phyloP scores from a whole-genome alignment of 2,113 vertebrate genomes.

The Cyanoderma ruficeps region DNA sequence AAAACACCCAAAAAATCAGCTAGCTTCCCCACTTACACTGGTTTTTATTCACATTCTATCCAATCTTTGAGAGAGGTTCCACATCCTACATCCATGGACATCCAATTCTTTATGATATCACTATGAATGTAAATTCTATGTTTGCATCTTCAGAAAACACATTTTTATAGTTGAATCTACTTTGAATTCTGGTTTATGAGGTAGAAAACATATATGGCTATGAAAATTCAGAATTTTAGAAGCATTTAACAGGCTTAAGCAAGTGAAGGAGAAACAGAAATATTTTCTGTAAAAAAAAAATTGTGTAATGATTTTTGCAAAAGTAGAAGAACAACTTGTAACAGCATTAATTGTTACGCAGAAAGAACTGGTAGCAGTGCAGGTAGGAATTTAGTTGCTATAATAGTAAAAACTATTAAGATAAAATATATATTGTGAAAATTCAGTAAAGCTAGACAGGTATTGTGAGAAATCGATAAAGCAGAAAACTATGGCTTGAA shows the following conservation, averaged over 20 bases:
- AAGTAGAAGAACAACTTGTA: neutral
- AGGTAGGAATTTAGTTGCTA: neutral
- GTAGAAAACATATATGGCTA: neutral
- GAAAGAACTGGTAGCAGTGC: neutral
- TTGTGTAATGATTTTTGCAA: neutral
- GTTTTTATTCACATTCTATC: neutral
- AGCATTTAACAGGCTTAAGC: neutral
- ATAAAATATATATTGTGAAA: neutral
- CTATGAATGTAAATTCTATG: neutral
- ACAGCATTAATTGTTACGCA: neutral
- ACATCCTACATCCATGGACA: neutral
- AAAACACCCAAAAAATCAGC: neutral
- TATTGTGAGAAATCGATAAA: neutral
- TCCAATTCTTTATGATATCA: neutral
- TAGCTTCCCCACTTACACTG: neutral
- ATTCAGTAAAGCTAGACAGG: neutral
- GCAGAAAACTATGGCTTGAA: neutral
- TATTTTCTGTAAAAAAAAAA: neutral
- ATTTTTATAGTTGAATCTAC: neutral
- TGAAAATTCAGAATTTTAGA: neutral
- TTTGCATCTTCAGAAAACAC: neutral
- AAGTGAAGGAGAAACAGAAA: neutral
- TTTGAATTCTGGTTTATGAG: neutral
- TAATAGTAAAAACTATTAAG: neutral
- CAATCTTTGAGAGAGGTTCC: neutral